Conservation (phyloP, 2,888 invertebrate species). For the Ecliptopera silaceata region DNA sequence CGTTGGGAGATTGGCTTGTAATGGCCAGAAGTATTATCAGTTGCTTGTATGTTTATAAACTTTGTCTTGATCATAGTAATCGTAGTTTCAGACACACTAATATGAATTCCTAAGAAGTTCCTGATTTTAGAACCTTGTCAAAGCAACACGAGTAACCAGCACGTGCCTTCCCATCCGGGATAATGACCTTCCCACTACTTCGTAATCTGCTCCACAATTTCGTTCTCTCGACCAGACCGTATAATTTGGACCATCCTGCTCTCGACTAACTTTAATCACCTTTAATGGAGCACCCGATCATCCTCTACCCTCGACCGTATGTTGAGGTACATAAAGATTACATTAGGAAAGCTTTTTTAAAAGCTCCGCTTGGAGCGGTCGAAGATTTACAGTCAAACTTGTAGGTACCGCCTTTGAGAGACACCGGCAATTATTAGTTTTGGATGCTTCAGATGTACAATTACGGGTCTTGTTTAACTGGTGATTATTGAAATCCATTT, state of each 20-base stretch:
- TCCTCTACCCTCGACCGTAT: constrained; percentile 23
- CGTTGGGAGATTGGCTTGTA: too few species aligned
- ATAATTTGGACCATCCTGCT: constrained; percentile 76
- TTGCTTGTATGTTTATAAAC: too few species aligned
- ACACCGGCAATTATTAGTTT: constrained; percentile 34
- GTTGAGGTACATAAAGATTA: constrained; percentile 15
- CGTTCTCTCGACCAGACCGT: constrained; percentile 59
- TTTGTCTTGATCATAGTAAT: too few species aligned
- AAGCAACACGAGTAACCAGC: constrained; percentile 38
- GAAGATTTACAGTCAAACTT: constrained; percentile 38
- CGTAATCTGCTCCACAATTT: constrained; percentile 46
- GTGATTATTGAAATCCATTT: constrained; percentile 2
- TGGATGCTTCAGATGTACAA: constrained; percentile 17
- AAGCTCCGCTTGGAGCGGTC: constrained; percentile 23
- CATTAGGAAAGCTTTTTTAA: not conserved
- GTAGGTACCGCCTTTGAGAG: constrained; percentile 42
- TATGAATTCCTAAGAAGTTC: too few species aligned
- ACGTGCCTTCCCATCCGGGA: constrained; percentile 54
- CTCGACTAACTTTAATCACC: constrained; percentile 67
- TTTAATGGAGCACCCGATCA: constrained; percentile 52
- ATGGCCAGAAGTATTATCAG: too few species aligned
- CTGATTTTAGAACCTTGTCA: constrained; percentile 4
- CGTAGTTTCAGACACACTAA: too few species aligned
- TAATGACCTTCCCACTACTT: constrained; percentile 53
- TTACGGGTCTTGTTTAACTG: constrained; percentile 17